phyloP scores from a whole-genome alignment of 2,888 invertebrate species.

The Tenthredo mesomela region DNA sequence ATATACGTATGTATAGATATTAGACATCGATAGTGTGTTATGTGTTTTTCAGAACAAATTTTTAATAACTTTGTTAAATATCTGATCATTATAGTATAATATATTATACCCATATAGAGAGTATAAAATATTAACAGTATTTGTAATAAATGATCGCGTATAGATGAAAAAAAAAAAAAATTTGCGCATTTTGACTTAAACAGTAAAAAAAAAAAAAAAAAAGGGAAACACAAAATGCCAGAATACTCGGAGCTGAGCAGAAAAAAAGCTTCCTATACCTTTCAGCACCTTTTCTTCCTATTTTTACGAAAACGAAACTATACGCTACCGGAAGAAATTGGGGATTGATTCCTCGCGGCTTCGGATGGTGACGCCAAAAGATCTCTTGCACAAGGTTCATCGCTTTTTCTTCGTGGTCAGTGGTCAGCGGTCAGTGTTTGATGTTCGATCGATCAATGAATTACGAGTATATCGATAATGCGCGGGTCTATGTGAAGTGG shows the following conservation, averaged over 20 bases:
- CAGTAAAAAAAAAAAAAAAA: background rate
- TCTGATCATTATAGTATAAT: background rate
- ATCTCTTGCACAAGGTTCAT: slow-evolving; percentile 2
- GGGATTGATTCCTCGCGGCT: slow-evolving; percentile 14
- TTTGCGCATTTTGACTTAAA: background rate
- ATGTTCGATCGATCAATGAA: background rate
- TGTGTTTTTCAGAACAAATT: slow-evolving; percentile 18
- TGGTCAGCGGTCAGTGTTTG: slow-evolving; percentile 35
- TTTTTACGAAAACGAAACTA: background rate
- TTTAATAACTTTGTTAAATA: background rate
- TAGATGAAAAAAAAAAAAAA: background rate
- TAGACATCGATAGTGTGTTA: background rate
- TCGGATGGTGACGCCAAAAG: slow-evolving; percentile 20
- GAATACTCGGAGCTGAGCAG: background rate
- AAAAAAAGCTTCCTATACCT: background rate
- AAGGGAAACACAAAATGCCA: background rate
- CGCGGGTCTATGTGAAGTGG: slow-evolving; percentile 33
- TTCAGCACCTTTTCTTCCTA: background rate
- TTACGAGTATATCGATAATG: slow-evolving; percentile 33
- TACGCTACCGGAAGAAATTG: slow-evolving; percentile 9
- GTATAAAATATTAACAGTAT: background rate
- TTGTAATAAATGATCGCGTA: background rate
- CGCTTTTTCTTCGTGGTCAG: slow-evolving; percentile 36
- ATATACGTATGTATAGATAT: background rate
- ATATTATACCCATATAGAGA: background rate